Conservation (phyloP, 2,797 vertebrate species). For the Enteromius trimaculatus region DNA sequence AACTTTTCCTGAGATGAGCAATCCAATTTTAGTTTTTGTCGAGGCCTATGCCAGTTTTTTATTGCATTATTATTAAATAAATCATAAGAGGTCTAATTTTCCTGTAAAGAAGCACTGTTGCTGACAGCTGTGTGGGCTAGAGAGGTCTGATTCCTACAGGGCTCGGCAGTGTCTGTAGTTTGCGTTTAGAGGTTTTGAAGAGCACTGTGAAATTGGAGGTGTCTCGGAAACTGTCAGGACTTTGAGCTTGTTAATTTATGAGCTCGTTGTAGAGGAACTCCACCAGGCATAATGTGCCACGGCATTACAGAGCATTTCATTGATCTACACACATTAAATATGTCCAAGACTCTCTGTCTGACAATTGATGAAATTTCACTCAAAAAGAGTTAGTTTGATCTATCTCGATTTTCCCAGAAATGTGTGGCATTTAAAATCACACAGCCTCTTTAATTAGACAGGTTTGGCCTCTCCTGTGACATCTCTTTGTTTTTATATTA, state of each 20-base stretch:
- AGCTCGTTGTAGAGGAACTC: constrained; percentile 29
- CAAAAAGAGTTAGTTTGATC: constrained; percentile 28
- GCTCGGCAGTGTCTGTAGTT: constrained; percentile 5
- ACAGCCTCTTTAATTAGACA: constrained; percentile 46
- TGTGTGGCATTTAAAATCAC: constrained; percentile 38
- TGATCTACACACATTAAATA: constrained; percentile 49
- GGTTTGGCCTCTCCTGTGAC: constrained; percentile 35
- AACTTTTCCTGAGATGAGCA: constrained; percentile 44
- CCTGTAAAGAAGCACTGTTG: constrained; percentile 44
- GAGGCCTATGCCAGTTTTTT: constrained; percentile 22
- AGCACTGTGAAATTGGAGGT: constrained; percentile 13
- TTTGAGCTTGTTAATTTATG: constrained; percentile 32
- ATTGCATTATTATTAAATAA: constrained; percentile 23
- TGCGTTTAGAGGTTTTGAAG: constrained; percentile 19
- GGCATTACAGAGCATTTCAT: constrained; percentile 24
- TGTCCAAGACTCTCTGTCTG: constrained; percentile 17
- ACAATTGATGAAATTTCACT: constrained; percentile 50
- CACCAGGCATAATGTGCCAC: constrained; percentile 19
- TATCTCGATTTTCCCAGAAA: constrained; percentile 27
- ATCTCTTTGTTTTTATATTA: constrained; percentile 44
- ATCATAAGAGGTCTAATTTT: constrained; percentile 38
- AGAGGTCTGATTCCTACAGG: constrained; percentile 15
- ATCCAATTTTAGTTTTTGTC: constrained; percentile 33
- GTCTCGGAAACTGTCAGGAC: constrained; percentile 43
- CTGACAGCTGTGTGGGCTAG: constrained; percentile 30